Conservation (phyloP, 2,113 vertebrate genomes). For the Hylia prasina region DNA sequence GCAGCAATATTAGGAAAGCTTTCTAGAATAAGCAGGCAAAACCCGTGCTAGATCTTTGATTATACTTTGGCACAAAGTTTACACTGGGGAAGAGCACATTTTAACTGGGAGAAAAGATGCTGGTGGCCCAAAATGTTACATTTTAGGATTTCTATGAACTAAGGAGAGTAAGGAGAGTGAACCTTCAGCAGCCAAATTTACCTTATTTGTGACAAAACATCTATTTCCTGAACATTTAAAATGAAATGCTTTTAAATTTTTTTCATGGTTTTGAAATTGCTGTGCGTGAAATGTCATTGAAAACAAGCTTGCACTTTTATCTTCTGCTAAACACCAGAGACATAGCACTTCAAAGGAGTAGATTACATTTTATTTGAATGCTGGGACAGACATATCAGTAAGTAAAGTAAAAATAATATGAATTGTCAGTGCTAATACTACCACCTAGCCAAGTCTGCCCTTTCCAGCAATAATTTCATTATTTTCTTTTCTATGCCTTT, state of each 20-base stretch:
- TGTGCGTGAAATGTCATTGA: background rate
- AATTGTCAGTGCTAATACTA: background rate
- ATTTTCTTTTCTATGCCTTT: background rate
- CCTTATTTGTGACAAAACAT: background rate
- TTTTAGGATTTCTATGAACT: background rate
- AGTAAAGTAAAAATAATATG: background rate
- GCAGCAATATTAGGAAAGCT: background rate
- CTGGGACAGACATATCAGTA: background rate
- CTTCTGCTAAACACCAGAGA: background rate
- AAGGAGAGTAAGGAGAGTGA: background rate
- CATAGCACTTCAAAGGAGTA: background rate
- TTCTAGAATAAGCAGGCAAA: background rate
- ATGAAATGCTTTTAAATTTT: background rate
- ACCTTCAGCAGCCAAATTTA: background rate
- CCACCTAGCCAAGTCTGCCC: background rate
- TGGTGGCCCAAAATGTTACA: background rate
- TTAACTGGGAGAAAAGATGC: background rate
- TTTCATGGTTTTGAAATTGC: background rate
- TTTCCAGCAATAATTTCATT: background rate
- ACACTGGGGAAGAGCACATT: background rate
- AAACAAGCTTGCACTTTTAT: constrained; percentile 5
- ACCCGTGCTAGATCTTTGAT: background rate
- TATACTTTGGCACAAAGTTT: background rate
- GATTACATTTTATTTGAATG: background rate
- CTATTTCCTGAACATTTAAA: background rate